Percentiles rank a stretch among this genome's conserved stretches.
Evolutionary conservation across 2,797 vertebrate genomes (phyloP).

Genomic region (Sebastes matsubarae): DNA sequence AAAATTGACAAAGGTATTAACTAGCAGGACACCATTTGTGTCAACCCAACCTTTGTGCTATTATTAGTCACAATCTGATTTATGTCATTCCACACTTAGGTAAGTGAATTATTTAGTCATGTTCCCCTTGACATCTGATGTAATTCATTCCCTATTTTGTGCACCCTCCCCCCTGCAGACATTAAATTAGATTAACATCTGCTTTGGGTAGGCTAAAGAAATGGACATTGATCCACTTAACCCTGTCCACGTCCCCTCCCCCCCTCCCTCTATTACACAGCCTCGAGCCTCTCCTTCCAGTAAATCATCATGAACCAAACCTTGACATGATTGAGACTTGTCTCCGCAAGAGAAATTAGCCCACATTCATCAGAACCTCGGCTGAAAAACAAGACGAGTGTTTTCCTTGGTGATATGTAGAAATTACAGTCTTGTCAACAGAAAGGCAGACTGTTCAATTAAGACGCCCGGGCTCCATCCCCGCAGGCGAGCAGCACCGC

Average conservation of each 20-base stretch:
- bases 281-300: neutral
- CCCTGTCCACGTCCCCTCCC: neutral
- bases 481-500: slow-evolving; percentile 55
- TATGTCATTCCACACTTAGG: slow-evolving; percentile 71
- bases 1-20: slow-evolving; percentile 23
- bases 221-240: slow-evolving; percentile 74
- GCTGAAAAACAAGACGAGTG: slow-evolving; percentile 33
- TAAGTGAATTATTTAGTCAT: slow-evolving; percentile 73
- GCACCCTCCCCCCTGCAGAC: slow-evolving; percentile 43
- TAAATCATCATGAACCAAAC: slow-evolving; percentile 25
- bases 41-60: slow-evolving; percentile 49
- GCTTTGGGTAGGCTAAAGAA: slow-evolving; percentile 53
- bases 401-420: slow-evolving; percentile 52
- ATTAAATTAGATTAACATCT: slow-evolving; percentile 76
- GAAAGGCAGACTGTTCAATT: slow-evolving; percentile 64
- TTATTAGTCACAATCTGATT: slow-evolving; percentile 67
- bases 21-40: slow-evolving; percentile 30
- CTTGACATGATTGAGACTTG: slow-evolving; percentile 16
- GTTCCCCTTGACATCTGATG: slow-evolving; percentile 69
- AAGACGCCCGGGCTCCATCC: slow-evolving; percentile 33
- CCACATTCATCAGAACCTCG: slow-evolving; percentile 23
- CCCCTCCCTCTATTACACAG: neutral
- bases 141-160: slow-evolving; percentile 67
- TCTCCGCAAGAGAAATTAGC: slow-evolving; percentile 34
- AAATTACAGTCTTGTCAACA: slow-evolving; percentile 64